phyloP scores from a whole-genome alignment of 2,113 vertebrate genomes.

The human (Homo sapiens) region DNA sequence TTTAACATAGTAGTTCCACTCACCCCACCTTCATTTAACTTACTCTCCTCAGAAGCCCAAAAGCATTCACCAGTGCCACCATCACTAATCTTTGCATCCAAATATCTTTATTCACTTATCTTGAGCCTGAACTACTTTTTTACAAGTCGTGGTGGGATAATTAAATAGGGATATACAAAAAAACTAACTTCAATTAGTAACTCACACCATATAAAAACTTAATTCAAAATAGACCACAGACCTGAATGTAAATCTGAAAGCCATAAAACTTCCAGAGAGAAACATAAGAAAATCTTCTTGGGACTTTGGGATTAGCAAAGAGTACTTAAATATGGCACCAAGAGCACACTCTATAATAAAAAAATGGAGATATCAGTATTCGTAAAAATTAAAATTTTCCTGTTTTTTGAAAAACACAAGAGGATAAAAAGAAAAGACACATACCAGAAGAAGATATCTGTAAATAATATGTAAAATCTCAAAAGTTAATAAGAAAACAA shows the following conservation, averaged over 20 bases:
- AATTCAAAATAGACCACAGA: neutral
- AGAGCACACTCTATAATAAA: neutral
- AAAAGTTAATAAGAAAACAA: neutral
- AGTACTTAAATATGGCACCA: neutral
- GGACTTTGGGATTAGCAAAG: neutral
- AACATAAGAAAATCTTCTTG: neutral
- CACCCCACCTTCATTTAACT: neutral
- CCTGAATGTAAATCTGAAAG: neutral
- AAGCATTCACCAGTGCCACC: neutral
- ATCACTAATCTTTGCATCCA: neutral
- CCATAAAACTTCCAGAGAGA: neutral
- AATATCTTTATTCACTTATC: neutral
- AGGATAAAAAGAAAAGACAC: neutral
- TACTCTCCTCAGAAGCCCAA: neutral
- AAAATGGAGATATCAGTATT: neutral
- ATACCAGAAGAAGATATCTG: neutral
- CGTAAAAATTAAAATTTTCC: neutral
- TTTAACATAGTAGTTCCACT: neutral
- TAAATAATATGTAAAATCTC: neutral
- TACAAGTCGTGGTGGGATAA: neutral
- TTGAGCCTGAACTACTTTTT: neutral
- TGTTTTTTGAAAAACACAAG: neutral
- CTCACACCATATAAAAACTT: neutral
- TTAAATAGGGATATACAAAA: neutral
- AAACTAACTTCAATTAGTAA: neutral